Evolutionary conservation across 2,797 vertebrate genomes (phyloP).

Genomic region (Rhinella marina): DNA sequence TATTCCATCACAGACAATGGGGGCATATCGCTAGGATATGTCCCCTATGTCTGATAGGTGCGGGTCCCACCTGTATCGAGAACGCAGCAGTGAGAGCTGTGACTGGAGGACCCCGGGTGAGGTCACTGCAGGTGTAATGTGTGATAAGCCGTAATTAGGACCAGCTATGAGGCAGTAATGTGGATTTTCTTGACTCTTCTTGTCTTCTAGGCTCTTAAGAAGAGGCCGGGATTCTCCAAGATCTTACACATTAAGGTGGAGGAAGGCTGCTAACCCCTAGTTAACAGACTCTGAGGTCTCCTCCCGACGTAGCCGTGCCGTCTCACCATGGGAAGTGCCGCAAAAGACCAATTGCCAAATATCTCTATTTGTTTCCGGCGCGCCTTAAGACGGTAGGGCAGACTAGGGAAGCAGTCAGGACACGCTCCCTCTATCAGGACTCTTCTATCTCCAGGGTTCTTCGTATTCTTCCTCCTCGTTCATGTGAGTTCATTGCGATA

Average conservation of each 20-base stretch:
- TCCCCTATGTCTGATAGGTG: too few species aligned
- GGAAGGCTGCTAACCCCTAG: conserved; percentile 82
- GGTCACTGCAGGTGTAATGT: too few species aligned
- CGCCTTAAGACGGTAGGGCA: conserved; percentile 55
- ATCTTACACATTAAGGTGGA: conserved; percentile 95
- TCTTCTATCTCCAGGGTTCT: conserved; percentile 46
- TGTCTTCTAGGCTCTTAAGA: conserved; percentile 87
- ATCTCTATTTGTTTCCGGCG: conserved; percentile 9
- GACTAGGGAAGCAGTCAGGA: neutral
- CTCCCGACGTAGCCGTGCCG: conserved; percentile 13
- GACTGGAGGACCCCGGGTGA: too few species aligned
- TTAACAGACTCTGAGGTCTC: conserved; percentile 14
- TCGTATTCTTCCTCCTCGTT: conserved; percentile 24
- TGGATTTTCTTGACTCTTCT: neutral
- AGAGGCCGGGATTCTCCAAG: conserved; percentile 97
- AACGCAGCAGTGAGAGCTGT: too few species aligned
- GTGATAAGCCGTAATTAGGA: neutral
- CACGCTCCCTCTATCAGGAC: conserved; percentile 10
- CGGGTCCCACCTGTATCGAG: too few species aligned
- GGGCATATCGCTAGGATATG: too few species aligned
- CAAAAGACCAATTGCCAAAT: conserved; percentile 45
- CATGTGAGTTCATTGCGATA: conserved; percentile 21
- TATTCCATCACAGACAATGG: too few species aligned
- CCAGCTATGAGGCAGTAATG: neutral
- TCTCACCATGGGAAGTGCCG: conserved; percentile 49